These are phyloP conservation scores for Agriotes lineatus DNA, from an alignment of 2,888 invertebrate species.

Conservation along the genomic window DNA sequence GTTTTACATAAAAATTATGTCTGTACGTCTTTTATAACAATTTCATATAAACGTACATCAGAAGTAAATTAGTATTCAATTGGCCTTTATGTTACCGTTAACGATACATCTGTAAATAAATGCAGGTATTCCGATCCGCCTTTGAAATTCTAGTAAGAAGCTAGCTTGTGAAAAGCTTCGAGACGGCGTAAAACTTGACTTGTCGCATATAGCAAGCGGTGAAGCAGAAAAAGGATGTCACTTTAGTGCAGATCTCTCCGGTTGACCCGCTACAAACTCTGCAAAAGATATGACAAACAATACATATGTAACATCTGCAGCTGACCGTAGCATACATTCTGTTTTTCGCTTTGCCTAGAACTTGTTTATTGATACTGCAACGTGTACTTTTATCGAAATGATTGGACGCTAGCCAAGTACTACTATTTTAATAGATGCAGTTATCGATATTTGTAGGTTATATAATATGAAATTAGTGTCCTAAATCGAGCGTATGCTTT, in stretches of 20 bases:
- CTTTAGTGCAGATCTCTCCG: slow-evolving; percentile 1
- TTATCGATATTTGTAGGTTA: no score
- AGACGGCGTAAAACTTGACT: neutral
- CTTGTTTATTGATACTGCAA: slow-evolving; percentile 39
- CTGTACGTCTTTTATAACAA: no score
- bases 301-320: slow-evolving; percentile 42
- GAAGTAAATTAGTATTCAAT: no score
- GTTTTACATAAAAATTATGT: no score
- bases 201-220: neutral
- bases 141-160: neutral
- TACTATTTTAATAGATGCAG: no score
- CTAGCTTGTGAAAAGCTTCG: neutral
- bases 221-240: neutral
- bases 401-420: slow-evolving; percentile 34
- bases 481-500: no score
- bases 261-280: slow-evolving; percentile 24
- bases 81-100: no score
- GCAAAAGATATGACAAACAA: slow-evolving; percentile 30
- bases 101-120: no score
- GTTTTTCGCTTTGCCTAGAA: slow-evolving; percentile 25
- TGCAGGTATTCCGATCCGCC: no score
- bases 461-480: no score
- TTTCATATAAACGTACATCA: no score
- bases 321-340: slow-evolving; percentile 24
- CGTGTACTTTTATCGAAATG: slow-evolving; percentile 26